Evolutionary conservation across 2,888 invertebrate genomes (phyloP).

Genomic region (Rutpela maculata): DNA sequence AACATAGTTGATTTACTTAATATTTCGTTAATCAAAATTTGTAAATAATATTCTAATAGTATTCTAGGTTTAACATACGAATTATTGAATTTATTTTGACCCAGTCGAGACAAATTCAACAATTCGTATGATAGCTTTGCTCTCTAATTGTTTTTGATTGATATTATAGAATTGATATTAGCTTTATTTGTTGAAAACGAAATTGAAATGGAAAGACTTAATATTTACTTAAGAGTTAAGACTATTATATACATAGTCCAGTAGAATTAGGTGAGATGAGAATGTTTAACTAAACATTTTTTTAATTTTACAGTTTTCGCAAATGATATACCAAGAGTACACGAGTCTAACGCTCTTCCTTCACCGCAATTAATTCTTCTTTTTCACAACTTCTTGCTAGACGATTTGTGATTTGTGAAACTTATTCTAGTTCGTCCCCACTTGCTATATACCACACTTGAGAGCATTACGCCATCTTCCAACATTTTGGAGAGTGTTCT

Average conservation of each 20-base stretch:
- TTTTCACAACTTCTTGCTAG: too few species aligned
- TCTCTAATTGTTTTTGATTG: constrained; percentile 1
- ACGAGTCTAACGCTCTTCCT: too few species aligned
- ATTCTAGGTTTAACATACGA: not conserved
- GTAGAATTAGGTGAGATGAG: too few species aligned
- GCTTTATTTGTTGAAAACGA: constrained; percentile 1
- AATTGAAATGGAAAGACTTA: constrained; percentile 18
- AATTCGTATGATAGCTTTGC: not conserved
- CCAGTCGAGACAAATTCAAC: not conserved
- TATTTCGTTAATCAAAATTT: not conserved
- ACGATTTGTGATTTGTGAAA: too few species aligned
- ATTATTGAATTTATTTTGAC: not conserved
- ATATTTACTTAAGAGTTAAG: constrained; percentile 11
- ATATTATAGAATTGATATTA: constrained; percentile 1
- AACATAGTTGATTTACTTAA: not conserved
- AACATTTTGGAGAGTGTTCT: too few species aligned
- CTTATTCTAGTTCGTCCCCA: too few species aligned
- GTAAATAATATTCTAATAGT: not conserved
- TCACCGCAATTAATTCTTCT: too few species aligned
- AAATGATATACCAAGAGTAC: too few species aligned
- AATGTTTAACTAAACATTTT: too few species aligned
- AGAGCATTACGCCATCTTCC: too few species aligned
- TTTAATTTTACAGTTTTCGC: too few species aligned
- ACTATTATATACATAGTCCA: not conserved
- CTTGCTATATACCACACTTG: too few species aligned